phyloP scores from a whole-genome alignment of 2,888 invertebrate genomes.

The Atethmia centrago region DNA sequence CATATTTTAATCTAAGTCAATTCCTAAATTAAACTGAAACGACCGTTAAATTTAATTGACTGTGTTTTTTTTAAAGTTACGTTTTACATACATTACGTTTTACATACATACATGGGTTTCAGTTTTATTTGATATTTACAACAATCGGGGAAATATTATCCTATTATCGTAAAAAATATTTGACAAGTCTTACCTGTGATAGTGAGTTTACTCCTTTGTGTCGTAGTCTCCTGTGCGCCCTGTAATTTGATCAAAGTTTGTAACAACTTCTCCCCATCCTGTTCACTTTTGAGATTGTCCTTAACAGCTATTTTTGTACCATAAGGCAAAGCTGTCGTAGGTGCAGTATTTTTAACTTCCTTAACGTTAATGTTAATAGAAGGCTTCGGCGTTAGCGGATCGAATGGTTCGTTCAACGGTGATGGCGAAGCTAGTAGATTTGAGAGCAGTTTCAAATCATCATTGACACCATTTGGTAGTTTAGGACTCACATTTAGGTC shows the following conservation, averaged over 20 bases:
- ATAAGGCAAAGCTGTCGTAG: slow-evolving; percentile 78
- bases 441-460: slow-evolving; percentile 80
- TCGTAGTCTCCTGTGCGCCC: slow-evolving; percentile 85
- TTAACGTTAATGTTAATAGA: slow-evolving; percentile 66
- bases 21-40: neutral
- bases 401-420: slow-evolving; percentile 82
- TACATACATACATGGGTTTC: neutral
- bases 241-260: slow-evolving; percentile 88
- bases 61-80: neutral
- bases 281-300: slow-evolving; percentile 81
- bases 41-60: neutral
- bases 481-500: slow-evolving; percentile 81
- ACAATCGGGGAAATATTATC: neutral
- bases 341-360: slow-evolving; percentile 70
- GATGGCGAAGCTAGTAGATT: slow-evolving; percentile 83
- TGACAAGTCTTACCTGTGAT: slow-evolving; percentile 79
- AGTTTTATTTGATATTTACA: neutral
- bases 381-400: slow-evolving; percentile 79
- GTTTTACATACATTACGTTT: neutral
- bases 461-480: slow-evolving; percentile 70
- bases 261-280: slow-evolving; percentile 86
- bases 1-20: neutral
- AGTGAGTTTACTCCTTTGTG: slow-evolving; percentile 83
- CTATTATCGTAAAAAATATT: neutral
- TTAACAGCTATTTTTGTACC: slow-evolving; percentile 85